These are phyloP conservation scores for Rhinopithecus roxellana DNA, from an alignment of 2,113 vertebrate species.

Conservation along the genomic window DNA sequence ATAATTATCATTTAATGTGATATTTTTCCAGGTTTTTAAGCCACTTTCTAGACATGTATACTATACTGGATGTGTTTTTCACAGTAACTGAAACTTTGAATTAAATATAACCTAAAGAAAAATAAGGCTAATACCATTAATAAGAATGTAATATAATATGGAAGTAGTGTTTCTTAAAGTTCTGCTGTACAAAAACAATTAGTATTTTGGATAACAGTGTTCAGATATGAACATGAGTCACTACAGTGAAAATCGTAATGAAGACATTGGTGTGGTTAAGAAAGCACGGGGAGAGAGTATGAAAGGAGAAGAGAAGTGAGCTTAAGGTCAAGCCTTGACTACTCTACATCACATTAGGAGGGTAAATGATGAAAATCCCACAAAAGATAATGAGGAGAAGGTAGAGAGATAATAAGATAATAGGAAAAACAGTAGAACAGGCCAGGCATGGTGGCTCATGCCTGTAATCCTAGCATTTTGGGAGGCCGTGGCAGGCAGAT, in stretches of 20 bases:
- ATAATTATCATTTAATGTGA: not conserved
- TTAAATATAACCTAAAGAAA: not conserved
- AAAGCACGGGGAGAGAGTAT: not conserved
- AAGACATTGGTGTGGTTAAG: not conserved
- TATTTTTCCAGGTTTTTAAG: not conserved
- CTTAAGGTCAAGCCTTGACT: not conserved
- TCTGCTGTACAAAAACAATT: not conserved
- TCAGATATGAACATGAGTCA: not conserved
- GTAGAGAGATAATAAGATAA: not conserved
- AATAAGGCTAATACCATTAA: not conserved
- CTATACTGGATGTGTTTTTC: not conserved
- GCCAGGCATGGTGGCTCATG: no score
- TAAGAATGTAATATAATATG: not conserved
- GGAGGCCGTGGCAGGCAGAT: no score
- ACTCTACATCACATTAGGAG: not conserved
- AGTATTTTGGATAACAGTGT: not conserved
- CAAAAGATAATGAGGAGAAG: not conserved
- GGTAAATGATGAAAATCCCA: not conserved
- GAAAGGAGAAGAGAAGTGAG: not conserved
- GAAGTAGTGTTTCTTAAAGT: not conserved
- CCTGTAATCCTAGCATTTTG: no score
- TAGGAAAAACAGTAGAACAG: not conserved
- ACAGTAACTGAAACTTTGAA: not conserved
- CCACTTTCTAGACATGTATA: not conserved
- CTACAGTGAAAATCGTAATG: not conserved